Evolutionary conservation across 2,888 invertebrate genomes (phyloP).

Genomic region (Tenthredo amoena): DNA sequence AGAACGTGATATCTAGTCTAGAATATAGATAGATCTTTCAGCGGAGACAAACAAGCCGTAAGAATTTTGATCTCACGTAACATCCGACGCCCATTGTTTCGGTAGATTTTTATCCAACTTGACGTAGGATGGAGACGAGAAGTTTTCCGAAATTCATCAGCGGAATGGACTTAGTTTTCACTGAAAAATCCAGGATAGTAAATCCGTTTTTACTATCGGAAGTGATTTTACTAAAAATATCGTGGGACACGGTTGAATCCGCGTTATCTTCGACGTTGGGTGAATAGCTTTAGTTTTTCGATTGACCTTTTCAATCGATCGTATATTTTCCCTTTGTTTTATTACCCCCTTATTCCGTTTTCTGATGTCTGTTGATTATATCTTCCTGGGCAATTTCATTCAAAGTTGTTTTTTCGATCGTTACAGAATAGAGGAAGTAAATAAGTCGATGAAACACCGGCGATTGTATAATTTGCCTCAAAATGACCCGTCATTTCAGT

Average conservation of each 20-base stretch:
- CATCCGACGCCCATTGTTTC: not conserved
- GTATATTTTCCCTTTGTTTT: not conserved
- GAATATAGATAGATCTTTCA: not conserved
- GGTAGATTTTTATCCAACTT: not conserved
- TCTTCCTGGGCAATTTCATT: not conserved
- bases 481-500: conserved; percentile 2
- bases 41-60: not conserved
- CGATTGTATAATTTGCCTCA: not conserved
- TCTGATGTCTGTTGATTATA: not conserved
- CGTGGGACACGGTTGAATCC: not conserved
- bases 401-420: not conserved
- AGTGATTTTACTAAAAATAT: conserved; percentile 18
- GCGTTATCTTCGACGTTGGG: not conserved
- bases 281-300: conserved; percentile 12
- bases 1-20: not conserved
- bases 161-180: not conserved
- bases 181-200: not conserved
- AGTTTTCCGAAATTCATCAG: not conserved
- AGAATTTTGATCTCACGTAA: not conserved
- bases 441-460: not conserved
- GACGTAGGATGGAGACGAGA: not conserved
- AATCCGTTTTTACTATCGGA: conserved; percentile 14
- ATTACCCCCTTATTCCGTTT: not conserved
- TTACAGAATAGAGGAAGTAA: not conserved
- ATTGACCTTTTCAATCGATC: not conserved